Base-by-base conservation (phyloP, 92 coral and sea anemone genomes). In the Palythoa grandis region DNA sequence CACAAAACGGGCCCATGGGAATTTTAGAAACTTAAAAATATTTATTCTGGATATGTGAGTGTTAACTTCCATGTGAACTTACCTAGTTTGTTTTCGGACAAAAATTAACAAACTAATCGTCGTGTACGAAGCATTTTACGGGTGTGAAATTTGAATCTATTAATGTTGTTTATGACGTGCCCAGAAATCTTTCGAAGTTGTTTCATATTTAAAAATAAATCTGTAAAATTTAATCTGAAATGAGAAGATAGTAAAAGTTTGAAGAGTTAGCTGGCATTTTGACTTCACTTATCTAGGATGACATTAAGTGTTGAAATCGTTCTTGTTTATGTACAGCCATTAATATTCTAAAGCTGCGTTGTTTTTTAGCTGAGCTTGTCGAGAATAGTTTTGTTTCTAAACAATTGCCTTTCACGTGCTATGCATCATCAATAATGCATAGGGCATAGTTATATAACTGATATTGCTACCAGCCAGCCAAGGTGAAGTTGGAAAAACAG, bases 321-420 rank as follows among this genome's bases (percentile, higher is more conserved):
- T 43, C 20, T 67, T 80, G 61, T 80, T 66, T 48, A 23, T 37
- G 35, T 22, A 15, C 53, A 17, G 37, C 22, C 19, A 58, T 29
- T 29, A 29, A 29, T 29, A 29, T 29, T 29, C 35, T 29, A 29
- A 29, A 29, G 22, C 43, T 22, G 75, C n/a, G 48, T 80, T 63
- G 74, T 54, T 70, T 67, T 47, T 23, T 29, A 29, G 35, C n/a
- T n/a, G n/a, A 40, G 74, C 65, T 43, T 80, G 13, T 67, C 35
- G 60, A 47, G 43, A 66, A 67, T 67, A 61, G 63, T 40, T 78
- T 80, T 20, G 65, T 43, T 80, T 43, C 17, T 48, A 66, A 80
- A 80, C 75, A 80, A 63, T 63, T 25, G 22, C 29, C 16, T 3
- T 52, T 80, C 85, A 80, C 85, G 85, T 80, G 85, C 57, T 39